Conservation (phyloP, 1,140 invertebrate species). For the Sitodiplosis mosellana region DNA sequence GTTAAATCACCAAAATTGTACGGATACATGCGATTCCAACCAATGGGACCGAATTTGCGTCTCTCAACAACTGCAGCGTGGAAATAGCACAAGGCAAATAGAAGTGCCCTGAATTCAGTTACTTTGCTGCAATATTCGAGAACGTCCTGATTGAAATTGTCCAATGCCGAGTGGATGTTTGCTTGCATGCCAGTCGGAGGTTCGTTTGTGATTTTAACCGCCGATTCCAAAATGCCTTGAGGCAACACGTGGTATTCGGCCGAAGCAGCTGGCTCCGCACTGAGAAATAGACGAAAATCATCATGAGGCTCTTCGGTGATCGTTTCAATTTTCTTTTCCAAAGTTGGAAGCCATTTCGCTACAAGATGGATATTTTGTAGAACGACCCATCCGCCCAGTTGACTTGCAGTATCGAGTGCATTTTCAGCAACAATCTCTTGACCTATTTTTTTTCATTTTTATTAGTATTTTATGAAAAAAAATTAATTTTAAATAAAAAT, state of each 20-base stretch:
- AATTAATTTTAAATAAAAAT: too few species aligned
- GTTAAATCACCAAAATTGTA: constrained; percentile 76
- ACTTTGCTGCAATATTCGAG: constrained; percentile 86
- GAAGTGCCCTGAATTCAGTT: constrained; percentile 80
- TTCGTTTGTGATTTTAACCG: constrained; percentile 93
- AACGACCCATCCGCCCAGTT: constrained; percentile 87
- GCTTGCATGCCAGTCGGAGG: constrained; percentile 87
- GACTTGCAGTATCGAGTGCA: constrained; percentile 71
- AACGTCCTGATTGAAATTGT: constrained; percentile 87
- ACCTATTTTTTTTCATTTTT: too few species aligned
- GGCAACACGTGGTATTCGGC: constrained; percentile 35
- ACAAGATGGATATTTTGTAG: constrained; percentile 93
- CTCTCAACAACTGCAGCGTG: constrained; percentile 87
- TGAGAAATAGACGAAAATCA: constrained; percentile 40
- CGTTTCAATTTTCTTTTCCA: constrained; percentile 84
- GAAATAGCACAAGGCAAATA: constrained; percentile 89
- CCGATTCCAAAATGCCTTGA: constrained; percentile 76
- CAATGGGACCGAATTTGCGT: constrained; percentile 85
- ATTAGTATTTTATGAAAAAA: too few species aligned
- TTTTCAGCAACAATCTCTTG: constrained; percentile 85
- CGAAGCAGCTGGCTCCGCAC: constrained; percentile 37
- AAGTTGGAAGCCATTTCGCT: constrained; percentile 73
- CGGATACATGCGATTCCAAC: constrained; percentile 74
- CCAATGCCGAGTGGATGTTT: constrained; percentile 82
- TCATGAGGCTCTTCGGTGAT: constrained; percentile 53